Evolutionary conservation across 1,140 invertebrate species (phyloP).

Genomic region (Plectrocnemia conspersa): DNA sequence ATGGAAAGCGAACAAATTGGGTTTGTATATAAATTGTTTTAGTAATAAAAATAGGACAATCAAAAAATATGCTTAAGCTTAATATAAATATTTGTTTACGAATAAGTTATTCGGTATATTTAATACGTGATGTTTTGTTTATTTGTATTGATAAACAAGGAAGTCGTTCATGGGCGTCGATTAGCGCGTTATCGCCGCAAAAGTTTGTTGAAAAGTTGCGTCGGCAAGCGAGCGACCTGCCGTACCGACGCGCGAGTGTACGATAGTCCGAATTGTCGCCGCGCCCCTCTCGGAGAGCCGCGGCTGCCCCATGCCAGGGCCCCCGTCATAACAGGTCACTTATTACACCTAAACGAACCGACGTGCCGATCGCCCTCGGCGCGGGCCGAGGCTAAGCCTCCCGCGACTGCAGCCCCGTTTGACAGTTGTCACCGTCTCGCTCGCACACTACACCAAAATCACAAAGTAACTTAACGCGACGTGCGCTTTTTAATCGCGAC

Average conservation of each 20-base stretch:
- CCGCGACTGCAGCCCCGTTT: neutral
- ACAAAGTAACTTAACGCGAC: neutral
- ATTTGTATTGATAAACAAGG: neutral
- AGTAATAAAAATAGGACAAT: neutral
- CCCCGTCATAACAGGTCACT: neutral
- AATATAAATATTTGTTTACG: neutral
- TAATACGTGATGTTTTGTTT: neutral
- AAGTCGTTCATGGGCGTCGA: neutral
- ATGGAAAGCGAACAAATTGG: no score
- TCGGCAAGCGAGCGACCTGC: conserved; percentile 4
- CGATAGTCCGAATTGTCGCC: neutral
- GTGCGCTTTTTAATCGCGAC: neutral
- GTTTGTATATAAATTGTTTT: neutral
- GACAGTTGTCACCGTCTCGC: neutral
- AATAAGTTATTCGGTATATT: neutral
- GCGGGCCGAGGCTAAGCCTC: neutral
- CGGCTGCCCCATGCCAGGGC: neutral
- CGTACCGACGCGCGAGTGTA: conserved; percentile 1
- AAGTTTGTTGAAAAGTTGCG: neutral
- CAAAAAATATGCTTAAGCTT: neutral
- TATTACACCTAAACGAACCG: no score
- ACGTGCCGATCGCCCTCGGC: no score
- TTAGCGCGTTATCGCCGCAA: neutral
- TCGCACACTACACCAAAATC: neutral
- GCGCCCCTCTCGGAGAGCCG: neutral